Conservation (phyloP, 2,797 vertebrate genomes). For the Enteromius thamalakanensis region DNA sequence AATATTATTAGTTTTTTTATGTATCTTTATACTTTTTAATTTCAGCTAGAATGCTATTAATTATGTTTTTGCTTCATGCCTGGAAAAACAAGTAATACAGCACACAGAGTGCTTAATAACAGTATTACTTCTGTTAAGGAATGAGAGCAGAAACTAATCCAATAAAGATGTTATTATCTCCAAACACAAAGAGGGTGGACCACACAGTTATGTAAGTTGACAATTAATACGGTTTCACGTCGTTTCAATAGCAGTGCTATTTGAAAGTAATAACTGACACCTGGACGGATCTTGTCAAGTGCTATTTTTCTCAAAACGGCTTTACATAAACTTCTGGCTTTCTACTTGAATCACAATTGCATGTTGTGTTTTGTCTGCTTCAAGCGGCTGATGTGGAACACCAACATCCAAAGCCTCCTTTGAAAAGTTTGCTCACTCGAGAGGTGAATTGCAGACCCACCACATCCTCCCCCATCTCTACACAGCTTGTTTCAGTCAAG, state of each 20-base stretch:
- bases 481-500: slow-evolving; percentile 31
- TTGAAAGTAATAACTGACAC: slow-evolving; percentile 35
- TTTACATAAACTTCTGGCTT: slow-evolving; percentile 49
- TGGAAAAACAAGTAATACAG: not conserved
- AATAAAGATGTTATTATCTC: not conserved
- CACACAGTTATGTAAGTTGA: not conserved
- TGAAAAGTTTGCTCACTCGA: not conserved
- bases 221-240: slow-evolving; percentile 32
- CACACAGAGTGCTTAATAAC: not conserved
- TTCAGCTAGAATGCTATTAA: not conserved
- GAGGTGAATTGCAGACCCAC: slow-evolving; percentile 15
- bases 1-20: not conserved
- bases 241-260: not conserved
- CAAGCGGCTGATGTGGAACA: slow-evolving; percentile 28
- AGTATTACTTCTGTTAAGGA: not conserved
- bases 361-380: slow-evolving; percentile 47
- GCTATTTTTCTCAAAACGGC: slow-evolving; percentile 31
- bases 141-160: not conserved
- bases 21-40: slow-evolving; percentile 5
- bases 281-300: slow-evolving; percentile 21
- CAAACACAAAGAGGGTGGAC: not conserved
- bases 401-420: slow-evolving; percentile 13
- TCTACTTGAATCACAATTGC: slow-evolving; percentile 50
- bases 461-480: slow-evolving; percentile 6
- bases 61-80: slow-evolving; percentile 3